Evolutionary conservation across 2,113 vertebrate species (phyloP), one percentile per base, ranked within the genome.

Genomic region (Equus przewalskii): DNA sequence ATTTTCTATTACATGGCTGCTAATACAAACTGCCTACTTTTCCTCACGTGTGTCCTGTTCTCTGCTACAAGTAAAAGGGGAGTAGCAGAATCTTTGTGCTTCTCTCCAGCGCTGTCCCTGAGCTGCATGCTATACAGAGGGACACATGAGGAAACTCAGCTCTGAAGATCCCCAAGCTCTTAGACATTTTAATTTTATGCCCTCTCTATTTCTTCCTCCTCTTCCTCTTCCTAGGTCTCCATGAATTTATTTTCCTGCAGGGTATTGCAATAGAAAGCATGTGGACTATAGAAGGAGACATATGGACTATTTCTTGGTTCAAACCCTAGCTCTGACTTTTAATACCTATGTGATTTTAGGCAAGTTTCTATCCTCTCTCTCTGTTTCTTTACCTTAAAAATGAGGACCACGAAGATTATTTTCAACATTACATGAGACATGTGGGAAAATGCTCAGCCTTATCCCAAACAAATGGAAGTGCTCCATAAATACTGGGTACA

Each of bases 351-450:
- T 76, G 92, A 92, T 76, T 92, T 94, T n/a, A 56, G n/a, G 26
- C 21, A 85, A 60, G 3, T 72, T 64, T 30, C 56, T 88, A 76
- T 1, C 26, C 64, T 78, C 60, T 75, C 13, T 94, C 13, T 91
- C 33, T 46, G 16, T 89, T 46, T 85, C 44, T 89, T 96, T 44
- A 58, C 21, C 24, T 94, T 87, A 67, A 97, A 96, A 94, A 82
- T 49, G 3, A 33, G 28, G 13, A 49, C 54, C 41, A 81, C 18
- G 19, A 86, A 80, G 3, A 1, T 81, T 62, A 76, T 73, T 94
- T 81, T 91, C 84, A 91, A 60, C 56, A 81, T 49, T 58, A 87
- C 58, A 70, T 93, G 28, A 84, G 13, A 18, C n/a, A 46, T 8
- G 19, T 54, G 14, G 73, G 28, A 79, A 96, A 90, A 96, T 87